Percentiles rank a stretch among this genome's conserved stretches.
These are phyloP conservation scores for Rhinophrynus dorsalis DNA, from an alignment of 2,797 vertebrate genomes.

Conservation along the genomic window DNA sequence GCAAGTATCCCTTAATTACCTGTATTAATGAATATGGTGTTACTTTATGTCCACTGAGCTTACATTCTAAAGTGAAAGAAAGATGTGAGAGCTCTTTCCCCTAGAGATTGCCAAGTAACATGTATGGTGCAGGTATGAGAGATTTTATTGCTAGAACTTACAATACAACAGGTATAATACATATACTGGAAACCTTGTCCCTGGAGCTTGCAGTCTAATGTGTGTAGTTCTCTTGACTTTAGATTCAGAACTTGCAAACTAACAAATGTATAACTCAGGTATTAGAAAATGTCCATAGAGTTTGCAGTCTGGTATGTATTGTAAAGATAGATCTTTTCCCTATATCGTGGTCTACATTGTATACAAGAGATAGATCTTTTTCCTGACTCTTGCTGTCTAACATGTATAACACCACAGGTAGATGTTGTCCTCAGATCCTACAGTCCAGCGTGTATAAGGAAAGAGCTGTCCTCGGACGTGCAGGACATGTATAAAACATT, in stretches of 20 bases:
- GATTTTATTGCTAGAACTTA: background rate
- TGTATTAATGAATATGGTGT: too few species aligned
- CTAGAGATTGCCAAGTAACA: too few species aligned
- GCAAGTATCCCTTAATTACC: too few species aligned
- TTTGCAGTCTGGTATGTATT: background rate
- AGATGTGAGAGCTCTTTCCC: too few species aligned
- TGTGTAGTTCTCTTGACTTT: too few species aligned
- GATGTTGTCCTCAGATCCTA: background rate
- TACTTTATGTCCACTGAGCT: background rate
- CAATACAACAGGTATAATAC: background rate
- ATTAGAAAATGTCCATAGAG: background rate
- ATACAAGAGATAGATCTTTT: background rate
- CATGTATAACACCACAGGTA: background rate
- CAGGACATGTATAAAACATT: too few species aligned
- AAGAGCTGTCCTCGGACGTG: too few species aligned
- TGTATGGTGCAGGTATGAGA: background rate
- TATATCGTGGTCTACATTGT: too few species aligned
- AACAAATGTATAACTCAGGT: conserved; percentile 8
- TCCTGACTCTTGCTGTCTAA: background rate
- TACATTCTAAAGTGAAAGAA: conserved; percentile 16
- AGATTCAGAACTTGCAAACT: conserved; percentile 12
- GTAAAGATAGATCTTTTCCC: too few species aligned
- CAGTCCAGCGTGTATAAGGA: too few species aligned
- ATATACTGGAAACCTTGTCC: conserved; percentile 46
- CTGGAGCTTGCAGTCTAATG: too few species aligned